Base-by-base conservation (phyloP, 2,888 invertebrate genomes). In the Synergus japonicus region DNA sequence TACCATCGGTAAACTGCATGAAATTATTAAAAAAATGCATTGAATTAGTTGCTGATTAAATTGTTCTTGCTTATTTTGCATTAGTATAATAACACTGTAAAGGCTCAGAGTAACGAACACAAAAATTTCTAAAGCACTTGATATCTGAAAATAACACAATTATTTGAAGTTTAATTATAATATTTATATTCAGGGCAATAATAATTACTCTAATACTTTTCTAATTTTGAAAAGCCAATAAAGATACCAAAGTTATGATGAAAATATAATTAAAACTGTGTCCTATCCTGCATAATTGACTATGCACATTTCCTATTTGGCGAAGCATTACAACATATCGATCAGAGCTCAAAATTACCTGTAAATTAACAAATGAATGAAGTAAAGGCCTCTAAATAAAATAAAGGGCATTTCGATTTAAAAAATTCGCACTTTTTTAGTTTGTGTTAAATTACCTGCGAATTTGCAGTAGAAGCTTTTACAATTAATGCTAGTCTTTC, bases 1-100 rank as follows among this genome's bases (percentile, higher is more conserved):
- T 29, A 82, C n/a, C 3, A 80, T 58, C 12, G 54, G 43, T 12
- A 54, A 12, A 29, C 76, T 67, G 15, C 60, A 29, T 4, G 65
- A 15, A 9, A 44, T 0, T 22, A 78, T 64, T 13, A 43, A 64
- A 37, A 13, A 73, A 44, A 43, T 8, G 49, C 49, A 77, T 3
- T 3, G 18, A 10, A 1, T 46, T 41, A 15, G n/a, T 66, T n/a
- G 49, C 0, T 43, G 44, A 1, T 29, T 29, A 29, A 29, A 29
- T 29, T 29, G 29, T 29, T 44, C 22, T 44, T 67, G 10, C 0
- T 44, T 13, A 67, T 67, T 67, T 67, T 67, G 18, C 18, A 67
- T n/a, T 67, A 44, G 12, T 15, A 77, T 67, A n/a, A 80, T 78
- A 18, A 80, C 63, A 9, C 77, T 73, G 65, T 80, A 80, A 8